Evolutionary conservation across 2,113 vertebrate species (phyloP).

Genomic region (Tupaia tana): DNA sequence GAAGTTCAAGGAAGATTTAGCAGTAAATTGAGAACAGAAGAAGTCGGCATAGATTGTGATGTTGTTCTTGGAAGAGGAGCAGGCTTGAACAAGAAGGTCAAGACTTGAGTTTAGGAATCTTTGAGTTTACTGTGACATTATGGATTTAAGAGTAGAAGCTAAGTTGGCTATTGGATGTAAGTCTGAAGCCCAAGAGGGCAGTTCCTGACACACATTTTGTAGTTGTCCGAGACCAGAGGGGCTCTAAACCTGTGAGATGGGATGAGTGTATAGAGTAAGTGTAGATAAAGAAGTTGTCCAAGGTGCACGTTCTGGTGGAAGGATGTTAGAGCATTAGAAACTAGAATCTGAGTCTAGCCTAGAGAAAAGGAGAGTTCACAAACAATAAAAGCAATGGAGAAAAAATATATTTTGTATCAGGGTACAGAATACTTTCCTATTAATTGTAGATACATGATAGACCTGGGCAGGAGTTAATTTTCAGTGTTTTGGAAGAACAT

Average conservation of each 20-base stretch:
- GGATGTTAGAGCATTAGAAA: background rate
- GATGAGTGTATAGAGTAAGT: background rate
- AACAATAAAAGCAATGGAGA: background rate
- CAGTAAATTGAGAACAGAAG: background rate
- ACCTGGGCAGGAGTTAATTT: background rate
- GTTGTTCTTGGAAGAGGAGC: background rate
- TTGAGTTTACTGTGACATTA: background rate
- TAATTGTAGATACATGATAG: background rate
- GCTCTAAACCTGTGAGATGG: background rate
- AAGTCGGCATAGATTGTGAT: background rate
- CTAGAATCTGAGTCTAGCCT: background rate
- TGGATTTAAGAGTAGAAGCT: background rate
- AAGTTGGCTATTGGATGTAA: background rate
- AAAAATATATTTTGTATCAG: background rate
- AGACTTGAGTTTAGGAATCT: background rate
- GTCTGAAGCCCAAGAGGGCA: background rate
- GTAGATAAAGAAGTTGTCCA: background rate
- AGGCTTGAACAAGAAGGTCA: background rate
- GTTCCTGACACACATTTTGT: background rate
- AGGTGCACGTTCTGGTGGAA: background rate
- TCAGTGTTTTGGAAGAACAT: slow-evolving; percentile 53
- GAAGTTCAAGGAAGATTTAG: no score
- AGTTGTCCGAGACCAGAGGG: background rate
- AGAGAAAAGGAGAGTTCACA: background rate
- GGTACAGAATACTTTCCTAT: background rate